These are phyloP conservation scores for Pseudococcus longispinus DNA, from an alignment of 2,888 invertebrate species.

Conservation along the genomic window DNA sequence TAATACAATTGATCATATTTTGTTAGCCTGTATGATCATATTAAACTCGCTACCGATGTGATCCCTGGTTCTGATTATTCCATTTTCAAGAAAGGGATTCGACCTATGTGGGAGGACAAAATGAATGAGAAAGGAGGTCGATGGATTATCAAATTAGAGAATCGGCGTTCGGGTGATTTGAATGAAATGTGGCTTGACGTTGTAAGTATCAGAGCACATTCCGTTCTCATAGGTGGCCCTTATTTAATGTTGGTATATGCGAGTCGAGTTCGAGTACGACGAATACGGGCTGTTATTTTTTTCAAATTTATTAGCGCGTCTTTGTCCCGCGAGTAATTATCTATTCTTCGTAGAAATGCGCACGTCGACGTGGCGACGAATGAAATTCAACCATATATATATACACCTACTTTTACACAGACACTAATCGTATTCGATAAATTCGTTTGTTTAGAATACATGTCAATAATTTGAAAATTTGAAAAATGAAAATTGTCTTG, in stretches of 20 bases:
- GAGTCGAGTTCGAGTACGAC: too few relatives aligned
- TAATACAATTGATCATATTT: constrained; percentile 11
- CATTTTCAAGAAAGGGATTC: constrained; percentile 82
- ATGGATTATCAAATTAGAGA: constrained; percentile 76
- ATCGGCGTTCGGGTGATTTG: constrained; percentile 61
- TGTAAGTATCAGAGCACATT: constrained; percentile 65
- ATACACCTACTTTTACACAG: neutral
- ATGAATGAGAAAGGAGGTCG: constrained; percentile 86
- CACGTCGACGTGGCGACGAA: neutral
- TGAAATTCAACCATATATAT: neutral
- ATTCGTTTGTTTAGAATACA: neutral
- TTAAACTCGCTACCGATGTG: constrained; percentile 85
- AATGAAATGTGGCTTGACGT: constrained; percentile 89
- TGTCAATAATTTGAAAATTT: neutral
- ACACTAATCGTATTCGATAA: neutral
- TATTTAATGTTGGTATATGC: neutral
- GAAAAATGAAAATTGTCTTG: constrained; percentile 12
- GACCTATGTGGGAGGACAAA: constrained; percentile 96
- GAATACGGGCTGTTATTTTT: too few relatives aligned
- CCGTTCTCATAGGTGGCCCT: neutral
- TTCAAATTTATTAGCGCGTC: too few relatives aligned
- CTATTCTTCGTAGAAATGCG: neutral
- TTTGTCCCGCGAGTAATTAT: too few relatives aligned
- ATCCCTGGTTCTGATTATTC: constrained; percentile 89
- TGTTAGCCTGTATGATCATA: constrained; percentile 86